Conservation (phyloP, 1,140 invertebrate genomes). For the Myzus persicae region DNA sequence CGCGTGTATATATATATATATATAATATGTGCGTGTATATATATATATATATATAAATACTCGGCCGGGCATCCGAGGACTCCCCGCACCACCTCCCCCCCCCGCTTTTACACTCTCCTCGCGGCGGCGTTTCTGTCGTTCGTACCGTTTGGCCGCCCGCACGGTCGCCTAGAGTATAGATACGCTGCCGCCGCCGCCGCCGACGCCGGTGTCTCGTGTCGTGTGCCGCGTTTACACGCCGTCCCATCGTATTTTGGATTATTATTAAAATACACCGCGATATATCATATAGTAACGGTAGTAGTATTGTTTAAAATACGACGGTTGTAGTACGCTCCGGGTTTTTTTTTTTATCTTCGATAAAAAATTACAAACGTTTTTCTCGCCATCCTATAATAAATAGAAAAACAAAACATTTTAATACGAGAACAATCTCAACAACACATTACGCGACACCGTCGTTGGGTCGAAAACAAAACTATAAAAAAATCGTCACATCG, state of each 20-base stretch:
- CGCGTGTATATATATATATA: too few species aligned
- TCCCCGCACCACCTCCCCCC: background rate
- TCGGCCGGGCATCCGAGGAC: background rate
- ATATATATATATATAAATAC: background rate
- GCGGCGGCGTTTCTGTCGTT: constrained; percentile 17
- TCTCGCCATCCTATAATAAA: background rate
- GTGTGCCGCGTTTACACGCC: background rate
- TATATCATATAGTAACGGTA: background rate
- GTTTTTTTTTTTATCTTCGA: background rate
- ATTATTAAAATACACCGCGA: background rate
- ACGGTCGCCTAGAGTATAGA: background rate
- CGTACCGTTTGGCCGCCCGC: constrained; percentile 20
- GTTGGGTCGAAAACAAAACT: background rate
- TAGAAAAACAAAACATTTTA: background rate
- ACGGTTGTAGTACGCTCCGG: background rate
- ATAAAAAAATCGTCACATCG: background rate
- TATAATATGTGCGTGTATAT: background rate
- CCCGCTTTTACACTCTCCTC: background rate
- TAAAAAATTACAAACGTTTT: background rate
- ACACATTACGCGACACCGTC: background rate
- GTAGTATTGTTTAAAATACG: background rate
- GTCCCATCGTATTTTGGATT: background rate
- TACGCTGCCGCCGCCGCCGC: background rate
- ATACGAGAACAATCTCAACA: background rate
- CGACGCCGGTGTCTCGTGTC: constrained; percentile 23